Conservation (phyloP, 2,888 invertebrate genomes). For the Laothoe populi region DNA sequence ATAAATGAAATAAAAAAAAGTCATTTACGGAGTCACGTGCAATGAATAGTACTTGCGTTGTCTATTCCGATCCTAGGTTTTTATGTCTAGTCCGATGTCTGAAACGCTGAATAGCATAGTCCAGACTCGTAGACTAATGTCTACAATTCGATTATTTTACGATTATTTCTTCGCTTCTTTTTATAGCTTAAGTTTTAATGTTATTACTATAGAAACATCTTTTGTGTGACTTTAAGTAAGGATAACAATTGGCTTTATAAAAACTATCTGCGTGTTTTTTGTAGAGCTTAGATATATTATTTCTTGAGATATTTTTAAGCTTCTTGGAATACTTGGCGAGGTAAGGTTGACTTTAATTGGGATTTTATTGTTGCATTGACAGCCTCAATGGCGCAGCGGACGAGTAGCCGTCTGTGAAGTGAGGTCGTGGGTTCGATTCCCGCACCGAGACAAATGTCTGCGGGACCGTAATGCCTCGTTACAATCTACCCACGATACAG, state of each 20-base stretch:
- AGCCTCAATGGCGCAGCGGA: too few relatives aligned
- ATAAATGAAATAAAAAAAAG: too few relatives aligned
- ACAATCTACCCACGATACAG: too few relatives aligned
- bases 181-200: constrained; percentile 12
- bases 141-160: constrained; percentile 14
- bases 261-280: background rate
- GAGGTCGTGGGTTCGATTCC: too few relatives aligned
- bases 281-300: background rate
- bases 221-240: background rate
- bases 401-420: too few relatives aligned
- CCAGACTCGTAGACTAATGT: constrained; percentile 1
- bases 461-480: too few relatives aligned
- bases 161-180: constrained; percentile 1
- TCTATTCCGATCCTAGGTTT: too few relatives aligned
- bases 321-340: background rate
- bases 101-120: background rate
- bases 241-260: background rate
- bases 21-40: too few relatives aligned
- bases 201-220: background rate
- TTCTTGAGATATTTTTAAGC: background rate
- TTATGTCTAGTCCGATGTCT: background rate
- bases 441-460: too few relatives aligned
- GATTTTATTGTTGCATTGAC: too few relatives aligned
- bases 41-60: too few relatives aligned
- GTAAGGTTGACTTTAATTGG: too few relatives aligned